Evolutionary conservation across 2,888 invertebrate genomes (phyloP).

Genomic region (Dendrolimus houi): DNA sequence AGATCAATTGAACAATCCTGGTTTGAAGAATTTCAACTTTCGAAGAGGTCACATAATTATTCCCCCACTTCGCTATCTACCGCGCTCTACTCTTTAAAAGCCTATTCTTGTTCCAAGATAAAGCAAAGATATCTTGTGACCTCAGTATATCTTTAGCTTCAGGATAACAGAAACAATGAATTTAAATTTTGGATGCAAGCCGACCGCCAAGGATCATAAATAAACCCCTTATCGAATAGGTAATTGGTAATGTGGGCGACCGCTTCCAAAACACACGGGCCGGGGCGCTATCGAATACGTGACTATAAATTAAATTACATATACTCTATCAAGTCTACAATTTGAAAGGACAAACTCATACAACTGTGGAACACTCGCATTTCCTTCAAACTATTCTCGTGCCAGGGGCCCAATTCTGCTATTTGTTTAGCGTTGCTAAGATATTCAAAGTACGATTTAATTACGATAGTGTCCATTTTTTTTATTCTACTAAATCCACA

Average conservation of each 20-base stretch:
- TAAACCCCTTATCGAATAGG: constrained; percentile 68
- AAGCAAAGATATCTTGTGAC: constrained; percentile 64
- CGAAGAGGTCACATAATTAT: constrained; percentile 59
- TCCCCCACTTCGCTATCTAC: constrained; percentile 37
- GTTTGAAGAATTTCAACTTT: constrained; percentile 36
- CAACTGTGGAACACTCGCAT: constrained; percentile 20
- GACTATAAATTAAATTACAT: constrained; percentile 54
- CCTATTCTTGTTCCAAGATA: constrained; percentile 71
- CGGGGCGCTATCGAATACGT: constrained; percentile 31
- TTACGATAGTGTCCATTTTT: too few species aligned
- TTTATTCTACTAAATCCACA: too few species aligned
- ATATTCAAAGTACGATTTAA: too few species aligned
- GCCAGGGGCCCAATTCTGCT: too few species aligned
- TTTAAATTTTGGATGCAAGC: constrained; percentile 60
- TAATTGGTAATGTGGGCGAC: constrained; percentile 70
- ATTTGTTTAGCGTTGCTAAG: too few species aligned
- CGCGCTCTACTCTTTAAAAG: constrained; percentile 56
- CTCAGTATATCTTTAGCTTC: constrained; percentile 54
- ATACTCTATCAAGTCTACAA: constrained; percentile 25
- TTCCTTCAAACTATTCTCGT: neutral
- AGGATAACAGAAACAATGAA: constrained; percentile 74
- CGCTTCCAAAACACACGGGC: constrained; percentile 40
- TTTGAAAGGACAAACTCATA: constrained; percentile 32
- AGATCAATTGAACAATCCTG: constrained; percentile 30
- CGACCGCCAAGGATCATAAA: constrained; percentile 49